Base-by-base conservation (phyloP, 2,888 invertebrate genomes). In the Lepeophtheirus nordmannii region DNA sequence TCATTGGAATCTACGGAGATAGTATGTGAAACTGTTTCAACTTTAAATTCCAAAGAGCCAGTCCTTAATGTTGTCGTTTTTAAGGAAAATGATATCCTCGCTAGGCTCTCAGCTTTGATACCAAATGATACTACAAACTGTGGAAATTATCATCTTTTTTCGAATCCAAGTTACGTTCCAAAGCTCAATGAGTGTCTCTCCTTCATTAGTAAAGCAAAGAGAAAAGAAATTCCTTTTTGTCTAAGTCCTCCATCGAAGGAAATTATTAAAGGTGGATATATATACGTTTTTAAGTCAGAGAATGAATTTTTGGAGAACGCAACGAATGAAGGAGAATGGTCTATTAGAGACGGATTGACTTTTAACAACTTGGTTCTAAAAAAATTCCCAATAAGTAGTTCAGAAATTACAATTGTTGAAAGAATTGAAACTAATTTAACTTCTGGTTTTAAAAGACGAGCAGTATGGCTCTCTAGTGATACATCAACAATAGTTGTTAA, bases 261-360 rank as follows among this genome's bases (percentile, higher is more conserved):
- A 2, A 17, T n/a, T 17, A 17, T 46, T 17, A 46, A 46, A 17
- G 53, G 53, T n/a, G 53, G 53, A 14, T 46, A 46, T 8, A 46
- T 46, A 5, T 46, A 46, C 53, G 53, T 46, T 5, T 46, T 46
- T 17, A 46, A 46, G 8, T 46, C 53, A 5, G 53, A 46, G 17
- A 46, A 46, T 46, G 53, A 46, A 14, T 17, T 46, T 17, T 17
- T 46, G 5, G 53, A 46, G 53, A 46, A 46, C 8, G 2, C 2
- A 46, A 46, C 53, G n/a, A 46, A 46, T 46, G 53, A 46, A 46
- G 53, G 53, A 5, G 53, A 46, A 46, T 46, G 53, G 53, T 46
- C 53, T 3, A 46, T 46, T 17, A 17, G 53, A 8, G 53, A 46
- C n/a, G 53, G 53, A 46, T 46, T 46, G n/a, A n/a, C 2, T 46